These are phyloP conservation scores for Falcaria lacertinaria DNA, from an alignment of 2,888 invertebrate species.

Conservation along the genomic window DNA sequence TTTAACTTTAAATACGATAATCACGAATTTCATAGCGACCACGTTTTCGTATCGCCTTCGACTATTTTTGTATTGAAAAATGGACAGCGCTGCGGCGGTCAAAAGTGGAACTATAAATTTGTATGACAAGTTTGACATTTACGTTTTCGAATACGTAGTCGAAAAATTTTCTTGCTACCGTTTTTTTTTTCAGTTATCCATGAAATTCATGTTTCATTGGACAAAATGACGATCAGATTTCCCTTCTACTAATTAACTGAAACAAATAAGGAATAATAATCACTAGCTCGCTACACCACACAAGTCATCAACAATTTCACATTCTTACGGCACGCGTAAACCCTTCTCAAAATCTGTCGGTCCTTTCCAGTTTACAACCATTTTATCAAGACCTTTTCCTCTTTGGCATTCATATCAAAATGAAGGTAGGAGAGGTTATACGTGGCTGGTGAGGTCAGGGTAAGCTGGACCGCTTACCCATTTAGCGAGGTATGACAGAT, in stretches of 20 bases:
- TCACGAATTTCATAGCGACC: too few species aligned
- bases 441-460: slow-evolving; percentile 38
- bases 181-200: too few species aligned
- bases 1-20: too few species aligned
- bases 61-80: too few species aligned
- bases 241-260: background rate
- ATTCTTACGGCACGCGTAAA: slow-evolving; percentile 64
- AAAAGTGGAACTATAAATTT: too few species aligned
- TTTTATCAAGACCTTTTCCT: slow-evolving; percentile 20
- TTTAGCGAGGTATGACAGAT: slow-evolving; percentile 71
- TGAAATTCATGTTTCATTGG: too few species aligned
- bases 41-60: too few species aligned
- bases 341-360: slow-evolving; percentile 58
- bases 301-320: slow-evolving; percentile 57
- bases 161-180: too few species aligned
- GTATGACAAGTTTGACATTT: too few species aligned
- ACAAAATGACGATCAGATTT: too few species aligned
- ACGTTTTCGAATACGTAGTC: too few species aligned
- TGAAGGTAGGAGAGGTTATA: slow-evolving; percentile 18
- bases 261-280: slow-evolving; percentile 12
- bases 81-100: too few species aligned
- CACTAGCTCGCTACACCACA: slow-evolving; percentile 43
- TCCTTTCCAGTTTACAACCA: slow-evolving; percentile 46
- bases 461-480: slow-evolving; percentile 46
- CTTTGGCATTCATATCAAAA: slow-evolving; percentile 15